Conservation (phyloP, 2,888 invertebrate genomes). For the Trachelus tabidus region DNA sequence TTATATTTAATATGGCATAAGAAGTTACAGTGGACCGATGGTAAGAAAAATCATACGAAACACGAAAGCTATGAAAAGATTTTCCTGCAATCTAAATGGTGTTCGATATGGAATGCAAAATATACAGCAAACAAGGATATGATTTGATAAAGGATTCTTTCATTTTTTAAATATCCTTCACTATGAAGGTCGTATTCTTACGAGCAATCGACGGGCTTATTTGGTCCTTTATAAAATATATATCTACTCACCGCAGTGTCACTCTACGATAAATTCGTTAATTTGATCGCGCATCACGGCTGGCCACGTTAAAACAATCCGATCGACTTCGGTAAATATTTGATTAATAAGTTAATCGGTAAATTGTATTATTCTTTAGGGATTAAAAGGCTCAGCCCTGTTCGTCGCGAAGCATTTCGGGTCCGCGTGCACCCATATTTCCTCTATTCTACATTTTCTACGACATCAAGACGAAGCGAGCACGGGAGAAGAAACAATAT, state of each 20-base stretch:
- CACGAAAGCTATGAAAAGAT: neutral
- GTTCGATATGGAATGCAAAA: neutral
- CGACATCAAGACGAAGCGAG: neutral
- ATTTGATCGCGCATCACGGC: neutral
- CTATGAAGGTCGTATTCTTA: conserved; percentile 16
- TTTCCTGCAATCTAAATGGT: neutral
- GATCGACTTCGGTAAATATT: neutral
- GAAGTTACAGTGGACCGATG: neutral
- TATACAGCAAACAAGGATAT: neutral
- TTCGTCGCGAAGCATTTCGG: neutral
- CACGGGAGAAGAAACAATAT: neutral
- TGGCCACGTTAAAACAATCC: neutral
- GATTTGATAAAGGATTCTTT: neutral
- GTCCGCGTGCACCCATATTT: neutral
- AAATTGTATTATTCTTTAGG: neutral
- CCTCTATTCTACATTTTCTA: neutral
- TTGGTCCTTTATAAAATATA: neutral
- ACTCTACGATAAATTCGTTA: neutral
- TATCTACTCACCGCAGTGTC: neutral
- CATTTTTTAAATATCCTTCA: conserved; percentile 15
- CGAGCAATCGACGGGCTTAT: neutral
- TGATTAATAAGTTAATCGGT: neutral
- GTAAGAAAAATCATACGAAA: neutral
- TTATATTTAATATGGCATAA: neutral
- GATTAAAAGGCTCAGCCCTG: neutral